phyloP scores from a whole-genome alignment of 2,797 vertebrate species.

The Enteromius trimaculatus region DNA sequence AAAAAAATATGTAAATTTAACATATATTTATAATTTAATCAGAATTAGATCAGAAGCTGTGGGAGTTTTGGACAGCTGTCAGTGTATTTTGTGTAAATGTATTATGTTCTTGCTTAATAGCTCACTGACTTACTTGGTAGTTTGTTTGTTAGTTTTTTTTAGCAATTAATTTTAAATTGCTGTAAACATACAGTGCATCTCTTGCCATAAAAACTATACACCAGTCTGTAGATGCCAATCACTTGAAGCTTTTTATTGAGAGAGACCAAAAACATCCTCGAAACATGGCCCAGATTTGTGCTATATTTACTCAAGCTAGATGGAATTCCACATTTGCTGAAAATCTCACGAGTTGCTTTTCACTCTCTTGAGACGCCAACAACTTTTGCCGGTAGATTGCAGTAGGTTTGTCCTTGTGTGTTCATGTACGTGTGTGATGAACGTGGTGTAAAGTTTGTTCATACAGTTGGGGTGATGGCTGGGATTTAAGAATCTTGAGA shows the following conservation, averaged over 20 bases:
- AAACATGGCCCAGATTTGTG: constrained; percentile 40
- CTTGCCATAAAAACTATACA: not conserved
- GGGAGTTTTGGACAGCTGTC: no score
- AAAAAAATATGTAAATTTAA: no score
- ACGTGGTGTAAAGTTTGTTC: constrained; percentile 18
- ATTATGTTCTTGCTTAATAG: not conserved
- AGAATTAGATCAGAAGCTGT: no score
- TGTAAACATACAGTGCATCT: not conserved
- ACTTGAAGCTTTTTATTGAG: not conserved
- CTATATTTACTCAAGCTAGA: constrained; percentile 43
- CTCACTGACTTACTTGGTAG: not conserved
- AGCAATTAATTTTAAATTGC: not conserved
- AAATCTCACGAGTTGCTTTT: constrained; percentile 33
- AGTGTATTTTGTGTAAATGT: not conserved
- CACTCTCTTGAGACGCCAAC: constrained; percentile 21
- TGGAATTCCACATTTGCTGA: constrained; percentile 39
- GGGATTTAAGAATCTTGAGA: constrained; percentile 18
- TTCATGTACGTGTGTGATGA: constrained; percentile 1
- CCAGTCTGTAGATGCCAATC: constrained; percentile 19
- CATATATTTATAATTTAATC: no score
- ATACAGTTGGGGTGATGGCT: not conserved
- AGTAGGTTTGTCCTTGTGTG: constrained; percentile 9
- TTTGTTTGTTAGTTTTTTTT: not conserved
- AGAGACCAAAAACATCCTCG: constrained; percentile 23
- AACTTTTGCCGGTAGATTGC: constrained; percentile 20